Base-by-base conservation (phyloP, 1,140 invertebrate genomes). In the Cotesia glomerata region DNA sequence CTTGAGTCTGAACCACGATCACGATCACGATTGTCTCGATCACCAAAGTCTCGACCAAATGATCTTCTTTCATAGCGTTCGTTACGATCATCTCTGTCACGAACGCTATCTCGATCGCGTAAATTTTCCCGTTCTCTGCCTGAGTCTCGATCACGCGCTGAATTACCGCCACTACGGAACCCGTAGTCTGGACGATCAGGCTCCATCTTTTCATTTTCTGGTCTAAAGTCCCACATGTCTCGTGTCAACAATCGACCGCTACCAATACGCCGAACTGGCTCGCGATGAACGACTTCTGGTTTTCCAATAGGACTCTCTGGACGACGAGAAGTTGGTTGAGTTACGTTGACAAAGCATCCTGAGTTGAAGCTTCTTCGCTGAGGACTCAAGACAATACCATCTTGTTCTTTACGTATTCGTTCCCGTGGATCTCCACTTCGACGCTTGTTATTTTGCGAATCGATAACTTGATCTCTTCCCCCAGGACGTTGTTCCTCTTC, bases 321-420 rank as follows among this genome's bases (percentile, higher is more conserved):
- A 74, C 86, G 86, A 79, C 84, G 87, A 69, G 79, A 82, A 71
- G 86, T 78, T 39, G 86, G 80, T 18, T 89, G 88, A 78, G 81
- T 74, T 75, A 86, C 63, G 81, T 89, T 89, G 34, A 92, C 91
- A 72, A 90, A 92, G 85, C 95, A 96, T 62, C 95, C 95, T 11
- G 93, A 93, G 75, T 93, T 94, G 88, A 96, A 95, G 82, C 92
- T 94, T 52, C 92, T 89, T 5, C 95, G 89, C 80, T 95, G 94
- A 54, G 95, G 95, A 81, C 93, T 94, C 64, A 95, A 84, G 58
- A 95, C 92, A 74, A 95, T 95, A 14, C 92, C 92, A 82, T 94
- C 93, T 80, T 92, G 92, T 81, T 95, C 94, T 79, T 94, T 93
- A 56, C 93, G 92, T 58, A 95, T 88, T 49, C 94, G 89, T 80